Base-by-base conservation (phyloP, 2,113 vertebrate genomes). In the Eulemur rufifrons region DNA sequence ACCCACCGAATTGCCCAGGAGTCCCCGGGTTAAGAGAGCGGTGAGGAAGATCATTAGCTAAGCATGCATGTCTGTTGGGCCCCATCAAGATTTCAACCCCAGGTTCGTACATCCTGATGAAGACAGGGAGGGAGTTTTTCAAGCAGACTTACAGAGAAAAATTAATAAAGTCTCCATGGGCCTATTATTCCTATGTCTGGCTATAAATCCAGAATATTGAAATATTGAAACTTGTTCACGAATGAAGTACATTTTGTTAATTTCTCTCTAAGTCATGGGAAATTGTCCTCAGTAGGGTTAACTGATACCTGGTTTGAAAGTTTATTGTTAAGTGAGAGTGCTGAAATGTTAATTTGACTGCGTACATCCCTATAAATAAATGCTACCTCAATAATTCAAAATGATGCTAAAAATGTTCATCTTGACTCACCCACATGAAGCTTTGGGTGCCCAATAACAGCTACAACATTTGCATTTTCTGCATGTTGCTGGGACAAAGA, bases 201-300 rank as follows among this genome's bases (percentile, higher is more conserved):
- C 83, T 89, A 63, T 96, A 95, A 96, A 92, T 93, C 59, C 64
- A 86, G 81, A 95, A 89, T 95, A 73, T 7, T 92, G 88, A 95
- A 86, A 83, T 77, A 84, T 6, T 88, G 91, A 73, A 73, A 86
- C 69, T 83, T 97, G 50, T 45, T 84, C 71, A 45, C 2, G 42
- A 78, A 86, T 61, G 21, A 80, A 95, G 64, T 64, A 17, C 21
- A 13, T 82, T 59, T 27, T 86, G 25, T 93, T 96, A 52, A 84
- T 88, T 82, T 87, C 82, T 91, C 56, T 42, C 80, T 61, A 73
- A 93, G 78, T n/a, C 78, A 21, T 45, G 50, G 45, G 23, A 73
- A 85, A 69, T 52, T 42, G 54, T 91, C 73, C 82, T 86, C 77
- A 18, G 37, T 25, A 7, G 20, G 11, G 37, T 87, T 74, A 68